Base-by-base conservation (phyloP, 2,113 vertebrate genomes). In the Peucedramus taeniatus region DNA sequence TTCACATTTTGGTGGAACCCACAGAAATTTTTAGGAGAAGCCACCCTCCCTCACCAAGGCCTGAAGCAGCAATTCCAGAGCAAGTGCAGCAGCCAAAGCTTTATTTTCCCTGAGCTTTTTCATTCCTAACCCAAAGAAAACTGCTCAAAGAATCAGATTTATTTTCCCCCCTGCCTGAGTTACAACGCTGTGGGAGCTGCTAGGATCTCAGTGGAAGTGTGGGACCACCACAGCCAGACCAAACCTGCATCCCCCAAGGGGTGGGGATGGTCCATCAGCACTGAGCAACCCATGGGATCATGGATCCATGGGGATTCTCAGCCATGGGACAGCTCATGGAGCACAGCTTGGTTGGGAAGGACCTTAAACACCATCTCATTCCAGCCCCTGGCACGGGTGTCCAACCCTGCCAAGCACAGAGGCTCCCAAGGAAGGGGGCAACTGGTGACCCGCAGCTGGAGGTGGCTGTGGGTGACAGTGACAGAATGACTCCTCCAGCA, bases 111-210 rank as follows among this genome's bases (percentile, higher is more conserved):
- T 11, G 21, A 44, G 35, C 66, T 94, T n/a, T 21, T 84, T 60
- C 16, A 42, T 68, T 70, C 69, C 84, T 53, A 68, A 66, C 47
- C 6, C 5, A 85, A 61, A 4, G 23, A 75, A 82, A 95, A 66
- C 53, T 49, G 49, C 68, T 80, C 81, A 72, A 89, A 87, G 40
- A 23, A 89, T 45, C 84, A 45, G 10, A 51, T 57, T 83, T 21
- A 28, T n/a, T 44, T 21, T 20, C 11, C 2, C 1, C 2, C 6
- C 8, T 6, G 1, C 12, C 11, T 0, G 4, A 56, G 14, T 19
- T 54, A 22, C 0, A 9, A 28, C 3, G 11, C 10, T 1, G 3
- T 0, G 6, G 57, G 74, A 61, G 49, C 35, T 75, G 16, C 45
- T 20, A n/a, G 42, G 4, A 44, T 27, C 42, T 59, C 13, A n/a